These are phyloP conservation scores for Diadophis punctatus DNA, from an alignment of 2,113 vertebrate species.

Conservation along the genomic window DNA sequence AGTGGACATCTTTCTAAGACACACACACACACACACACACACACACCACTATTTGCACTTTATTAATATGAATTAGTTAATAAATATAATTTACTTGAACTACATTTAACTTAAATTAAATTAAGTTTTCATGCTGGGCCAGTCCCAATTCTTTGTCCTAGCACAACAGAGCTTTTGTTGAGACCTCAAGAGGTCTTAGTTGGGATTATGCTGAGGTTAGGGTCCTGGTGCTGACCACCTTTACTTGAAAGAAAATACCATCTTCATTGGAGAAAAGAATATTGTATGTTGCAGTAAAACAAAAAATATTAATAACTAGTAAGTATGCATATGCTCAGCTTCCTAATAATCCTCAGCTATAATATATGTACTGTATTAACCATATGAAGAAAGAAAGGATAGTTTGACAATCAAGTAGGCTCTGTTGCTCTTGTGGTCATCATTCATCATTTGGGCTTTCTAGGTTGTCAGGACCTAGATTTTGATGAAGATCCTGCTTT, in stretches of 20 bases:
- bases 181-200: background rate
- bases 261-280: background rate
- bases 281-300: background rate
- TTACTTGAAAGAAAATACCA: background rate
- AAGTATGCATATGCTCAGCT: background rate
- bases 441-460: background rate
- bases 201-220: background rate
- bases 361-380: background rate
- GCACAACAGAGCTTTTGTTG: background rate
- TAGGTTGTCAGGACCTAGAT: background rate
- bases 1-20: background rate
- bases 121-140: background rate
- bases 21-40: background rate
- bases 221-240: background rate
- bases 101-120: background rate
- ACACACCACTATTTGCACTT: background rate
- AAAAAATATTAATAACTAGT: background rate
- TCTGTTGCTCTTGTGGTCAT: background rate
- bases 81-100: background rate
- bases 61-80: background rate
- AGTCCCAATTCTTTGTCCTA: background rate
- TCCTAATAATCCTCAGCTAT: background rate
- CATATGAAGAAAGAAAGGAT: background rate
- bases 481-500: background rate
- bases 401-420: background rate